These are phyloP conservation scores for Agrenia bidenticulata DNA, from an alignment of 2,888 invertebrate species.

Conservation along the genomic window DNA sequence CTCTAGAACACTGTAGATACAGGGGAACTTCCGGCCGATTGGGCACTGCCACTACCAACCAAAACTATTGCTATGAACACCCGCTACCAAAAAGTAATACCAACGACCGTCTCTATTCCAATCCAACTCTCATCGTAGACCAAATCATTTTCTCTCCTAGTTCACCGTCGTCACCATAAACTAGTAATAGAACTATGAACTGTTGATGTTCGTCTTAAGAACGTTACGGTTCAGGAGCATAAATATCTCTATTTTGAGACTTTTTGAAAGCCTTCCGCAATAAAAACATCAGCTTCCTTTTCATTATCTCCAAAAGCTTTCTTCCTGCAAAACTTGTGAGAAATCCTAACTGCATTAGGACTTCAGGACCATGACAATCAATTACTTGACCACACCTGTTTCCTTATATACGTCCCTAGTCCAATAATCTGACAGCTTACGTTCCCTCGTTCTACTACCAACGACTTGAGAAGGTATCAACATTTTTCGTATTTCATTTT, in stretches of 20 bases:
- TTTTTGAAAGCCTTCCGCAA: constrained; percentile 10
- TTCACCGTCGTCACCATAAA: too few species aligned
- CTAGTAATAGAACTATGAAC: too few species aligned
- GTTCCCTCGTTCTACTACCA: too few species aligned
- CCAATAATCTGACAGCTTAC: background rate
- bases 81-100: too few species aligned
- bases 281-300: constrained; percentile 3
- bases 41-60: too few species aligned
- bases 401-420: background rate
- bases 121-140: too few species aligned
- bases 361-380: background rate
- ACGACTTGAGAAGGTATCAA: too few species aligned
- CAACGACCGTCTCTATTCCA: too few species aligned
- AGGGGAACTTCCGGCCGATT: background rate
- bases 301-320: constrained; percentile 3
- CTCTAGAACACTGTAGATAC: background rate
- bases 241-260: constrained; percentile 3
- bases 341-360: constrained; percentile 3
- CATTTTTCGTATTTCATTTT: too few species aligned
- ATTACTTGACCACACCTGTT: constrained; percentile 8
- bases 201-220: background rate
- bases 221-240: background rate
- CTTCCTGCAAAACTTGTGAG: background rate
- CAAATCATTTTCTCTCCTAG: too few species aligned
- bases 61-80: too few species aligned